Evolutionary conservation across 1,140 invertebrate species (phyloP).

Genomic region (Epicauta chinensis): DNA sequence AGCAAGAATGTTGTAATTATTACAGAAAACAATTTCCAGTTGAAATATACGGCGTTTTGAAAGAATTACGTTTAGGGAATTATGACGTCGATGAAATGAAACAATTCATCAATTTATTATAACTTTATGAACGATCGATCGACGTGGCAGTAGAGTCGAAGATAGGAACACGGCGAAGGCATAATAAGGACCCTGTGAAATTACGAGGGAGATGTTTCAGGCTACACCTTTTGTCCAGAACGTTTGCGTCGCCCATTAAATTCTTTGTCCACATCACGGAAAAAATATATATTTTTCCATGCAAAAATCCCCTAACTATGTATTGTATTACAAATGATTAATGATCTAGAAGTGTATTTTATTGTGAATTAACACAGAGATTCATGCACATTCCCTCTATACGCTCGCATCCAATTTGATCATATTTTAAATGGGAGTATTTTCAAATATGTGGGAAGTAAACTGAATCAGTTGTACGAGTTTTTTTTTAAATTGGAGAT

Average conservation of each 20-base stretch:
- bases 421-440: slow-evolving; percentile 1
- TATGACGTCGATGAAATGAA: slow-evolving; percentile 9
- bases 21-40: too few species aligned
- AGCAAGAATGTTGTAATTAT: too few species aligned
- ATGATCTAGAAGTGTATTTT: slow-evolving; percentile 22
- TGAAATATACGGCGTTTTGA: too few species aligned
- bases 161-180: background rate
- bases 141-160: too few species aligned
- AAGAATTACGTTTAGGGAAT: slow-evolving; percentile 3
- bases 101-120: slow-evolving; percentile 20
- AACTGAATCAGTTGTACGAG: slow-evolving; percentile 3
- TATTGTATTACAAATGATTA: slow-evolving; percentile 31
- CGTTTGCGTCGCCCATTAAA: slow-evolving; percentile 21
- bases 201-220: slow-evolving; percentile 10
- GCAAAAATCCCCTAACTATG: slow-evolving; percentile 33
- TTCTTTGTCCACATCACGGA: slow-evolving; percentile 11
- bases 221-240: slow-evolving; percentile 14
- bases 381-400: too few species aligned
- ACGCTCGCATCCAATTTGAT: background rate
- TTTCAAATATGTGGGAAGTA: slow-evolving; percentile 13
- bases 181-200: background rate
- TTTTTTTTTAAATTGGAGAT: slow-evolving; percentile 13
- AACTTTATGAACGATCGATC: background rate
- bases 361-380: background rate
- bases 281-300: slow-evolving; percentile 26